These are phyloP conservation scores for Coregonus sp. DNA, from an alignment of 2,797 vertebrate genomes.

Conservation along the genomic window DNA sequence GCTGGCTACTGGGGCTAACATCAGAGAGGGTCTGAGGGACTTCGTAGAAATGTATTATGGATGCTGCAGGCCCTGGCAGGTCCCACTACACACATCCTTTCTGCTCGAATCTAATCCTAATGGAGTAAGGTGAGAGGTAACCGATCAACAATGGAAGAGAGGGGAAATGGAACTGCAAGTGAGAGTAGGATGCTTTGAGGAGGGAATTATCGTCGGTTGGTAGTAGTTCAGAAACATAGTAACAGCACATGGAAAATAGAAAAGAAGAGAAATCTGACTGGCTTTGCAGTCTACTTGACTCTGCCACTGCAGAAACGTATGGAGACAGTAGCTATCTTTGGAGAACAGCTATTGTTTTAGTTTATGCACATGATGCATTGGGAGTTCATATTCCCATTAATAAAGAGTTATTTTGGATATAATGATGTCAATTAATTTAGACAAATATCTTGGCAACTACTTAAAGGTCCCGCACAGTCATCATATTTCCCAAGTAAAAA, in stretches of 20 bases:
- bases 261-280: neutral
- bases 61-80: neutral
- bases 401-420: too few species aligned
- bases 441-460: conserved; percentile 27
- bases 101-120: conserved; percentile 18
- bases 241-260: conserved; percentile 1
- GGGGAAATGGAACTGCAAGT: neutral
- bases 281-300: conserved; percentile 15
- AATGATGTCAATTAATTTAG: conserved; percentile 36
- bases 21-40: conserved; percentile 4
- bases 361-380: neutral
- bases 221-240: neutral
- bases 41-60: neutral
- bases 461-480: too few species aligned
- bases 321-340: neutral
- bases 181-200: neutral
- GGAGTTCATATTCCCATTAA: too few species aligned
- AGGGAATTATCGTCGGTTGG: neutral
- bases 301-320: neutral
- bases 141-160: conserved; percentile 9
- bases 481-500: too few species aligned
- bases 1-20: conserved; percentile 16
- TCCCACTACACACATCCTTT: neutral
- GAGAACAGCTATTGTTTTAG: neutral
- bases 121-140: conserved; percentile 12